A percentile compares a stretch with the other conserved stretches of the same genome.
These are phyloP conservation scores for Lissocephala sabroskyi DNA, from an alignment of 2,888 invertebrate genomes.

Conservation along the genomic window DNA sequence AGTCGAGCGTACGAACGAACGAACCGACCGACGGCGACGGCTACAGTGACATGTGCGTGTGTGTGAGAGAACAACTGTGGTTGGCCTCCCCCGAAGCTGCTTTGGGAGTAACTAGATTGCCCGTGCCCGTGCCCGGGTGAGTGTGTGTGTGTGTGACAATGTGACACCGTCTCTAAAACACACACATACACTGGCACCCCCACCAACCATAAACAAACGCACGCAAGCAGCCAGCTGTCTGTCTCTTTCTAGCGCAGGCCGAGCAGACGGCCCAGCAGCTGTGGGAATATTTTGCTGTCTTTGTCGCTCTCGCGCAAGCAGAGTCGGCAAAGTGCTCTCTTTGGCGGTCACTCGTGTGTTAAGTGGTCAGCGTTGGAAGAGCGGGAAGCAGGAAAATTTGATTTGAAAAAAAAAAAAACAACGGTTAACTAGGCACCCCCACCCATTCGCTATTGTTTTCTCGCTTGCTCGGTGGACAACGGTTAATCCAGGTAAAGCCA, in stretches of 20 bases:
- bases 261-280: neutral
- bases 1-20: conserved; percentile 39
- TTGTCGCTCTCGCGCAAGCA: too few species aligned
- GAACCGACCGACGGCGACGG: conserved; percentile 25
- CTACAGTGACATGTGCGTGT: conserved; percentile 1
- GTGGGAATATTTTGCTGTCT: neutral
- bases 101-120: too few species aligned
- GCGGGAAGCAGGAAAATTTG: too few species aligned
- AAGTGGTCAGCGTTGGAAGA: neutral
- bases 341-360: too few species aligned
- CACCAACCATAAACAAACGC: conserved; percentile 17
- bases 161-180: conserved; percentile 50
- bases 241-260: neutral
- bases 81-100: conserved; percentile 41
- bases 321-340: too few species aligned
- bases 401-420: too few species aligned
- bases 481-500: too few species aligned
- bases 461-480: neutral
- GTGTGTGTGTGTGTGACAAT: conserved; percentile 25
- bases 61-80: conserved; percentile 45
- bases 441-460: neutral
- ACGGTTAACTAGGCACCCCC: too few species aligned
- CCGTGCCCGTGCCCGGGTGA: conserved; percentile 20
- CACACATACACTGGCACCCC: conserved; percentile 1
- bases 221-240: conserved; percentile 5